A percentile compares a stretch with the other conserved stretches of the same genome.
Evolutionary conservation across 2,888 invertebrate species (phyloP).

Genomic region (Drepanosiphum platanoidis): DNA sequence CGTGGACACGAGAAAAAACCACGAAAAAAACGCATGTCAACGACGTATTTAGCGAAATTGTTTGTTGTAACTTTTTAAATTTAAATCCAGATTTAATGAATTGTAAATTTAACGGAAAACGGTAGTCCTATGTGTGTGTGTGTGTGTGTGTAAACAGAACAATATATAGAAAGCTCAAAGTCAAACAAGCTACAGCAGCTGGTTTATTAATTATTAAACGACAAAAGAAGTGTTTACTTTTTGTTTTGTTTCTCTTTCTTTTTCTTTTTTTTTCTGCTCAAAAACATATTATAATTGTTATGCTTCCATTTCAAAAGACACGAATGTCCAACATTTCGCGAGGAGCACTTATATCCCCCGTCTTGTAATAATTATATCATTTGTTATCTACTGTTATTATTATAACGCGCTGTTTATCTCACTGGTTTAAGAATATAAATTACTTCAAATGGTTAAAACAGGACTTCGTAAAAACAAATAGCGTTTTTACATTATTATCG

Average conservation of each 20-base stretch:
- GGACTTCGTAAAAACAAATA: no score
- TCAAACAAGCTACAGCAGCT: not conserved
- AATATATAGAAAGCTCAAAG: not conserved
- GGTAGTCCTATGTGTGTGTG: no score
- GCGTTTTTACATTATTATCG: no score
- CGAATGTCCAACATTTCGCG: not conserved
- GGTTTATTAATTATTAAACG: not conserved
- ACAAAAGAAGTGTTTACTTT: not conserved
- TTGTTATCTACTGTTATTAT: not conserved
- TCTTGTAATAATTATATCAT: not conserved
- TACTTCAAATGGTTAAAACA: not conserved
- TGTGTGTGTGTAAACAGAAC: not conserved
- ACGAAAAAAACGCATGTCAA: no score
- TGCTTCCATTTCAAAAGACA: not conserved
- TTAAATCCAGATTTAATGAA: not conserved
- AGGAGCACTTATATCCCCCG: not conserved
- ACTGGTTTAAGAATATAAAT: slow-evolving; percentile 2
- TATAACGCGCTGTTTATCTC: not conserved
- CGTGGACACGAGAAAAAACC: not conserved
- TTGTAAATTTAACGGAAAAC: not conserved
- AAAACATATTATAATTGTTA: slow-evolving; percentile 12
- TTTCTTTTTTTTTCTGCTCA: no score
- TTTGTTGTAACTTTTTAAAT: slow-evolving; percentile 1
- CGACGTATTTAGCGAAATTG: not conserved
- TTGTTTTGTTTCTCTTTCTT: no score